phyloP scores from a whole-genome alignment of 2,888 invertebrate species.

The Cephus spinipes region DNA sequence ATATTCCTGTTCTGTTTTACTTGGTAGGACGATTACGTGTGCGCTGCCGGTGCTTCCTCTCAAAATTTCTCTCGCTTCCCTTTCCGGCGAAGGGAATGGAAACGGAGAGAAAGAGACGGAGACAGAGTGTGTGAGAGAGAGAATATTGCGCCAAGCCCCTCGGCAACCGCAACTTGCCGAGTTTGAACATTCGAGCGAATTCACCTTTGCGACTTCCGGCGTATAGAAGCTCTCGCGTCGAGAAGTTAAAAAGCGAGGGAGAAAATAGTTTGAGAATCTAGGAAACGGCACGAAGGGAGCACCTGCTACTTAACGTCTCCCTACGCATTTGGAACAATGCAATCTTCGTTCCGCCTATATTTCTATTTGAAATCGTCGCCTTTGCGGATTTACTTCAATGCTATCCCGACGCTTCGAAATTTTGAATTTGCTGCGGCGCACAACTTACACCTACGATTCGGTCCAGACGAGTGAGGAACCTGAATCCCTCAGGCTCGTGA shows the following conservation, averaged over 20 bases:
- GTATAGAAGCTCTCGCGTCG: neutral
- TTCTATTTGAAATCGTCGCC: neutral
- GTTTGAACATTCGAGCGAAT: neutral
- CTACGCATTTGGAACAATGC: neutral
- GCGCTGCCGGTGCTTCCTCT: neutral
- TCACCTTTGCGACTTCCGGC: neutral
- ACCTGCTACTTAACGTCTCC: neutral
- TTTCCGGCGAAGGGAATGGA: neutral
- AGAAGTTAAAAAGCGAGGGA: neutral
- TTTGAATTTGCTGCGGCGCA: neutral
- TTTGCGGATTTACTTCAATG: neutral
- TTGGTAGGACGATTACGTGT: neutral
- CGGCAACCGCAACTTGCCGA: slow-evolving; percentile 19
- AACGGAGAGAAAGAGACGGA: neutral
- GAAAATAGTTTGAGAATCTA: neutral
- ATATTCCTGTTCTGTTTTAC: neutral
- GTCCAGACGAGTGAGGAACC: neutral
- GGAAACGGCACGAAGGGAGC: neutral
- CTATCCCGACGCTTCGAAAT: neutral
- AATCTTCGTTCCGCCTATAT: neutral
- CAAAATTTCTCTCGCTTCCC: neutral
- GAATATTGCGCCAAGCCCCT: slow-evolving; percentile 24
- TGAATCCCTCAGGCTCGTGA: neutral
- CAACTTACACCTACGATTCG: neutral
- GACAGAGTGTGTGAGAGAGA: neutral